phyloP scores from a whole-genome alignment of 92 coral and sea anemone species.

The Zoanthus gigantus region DNA sequence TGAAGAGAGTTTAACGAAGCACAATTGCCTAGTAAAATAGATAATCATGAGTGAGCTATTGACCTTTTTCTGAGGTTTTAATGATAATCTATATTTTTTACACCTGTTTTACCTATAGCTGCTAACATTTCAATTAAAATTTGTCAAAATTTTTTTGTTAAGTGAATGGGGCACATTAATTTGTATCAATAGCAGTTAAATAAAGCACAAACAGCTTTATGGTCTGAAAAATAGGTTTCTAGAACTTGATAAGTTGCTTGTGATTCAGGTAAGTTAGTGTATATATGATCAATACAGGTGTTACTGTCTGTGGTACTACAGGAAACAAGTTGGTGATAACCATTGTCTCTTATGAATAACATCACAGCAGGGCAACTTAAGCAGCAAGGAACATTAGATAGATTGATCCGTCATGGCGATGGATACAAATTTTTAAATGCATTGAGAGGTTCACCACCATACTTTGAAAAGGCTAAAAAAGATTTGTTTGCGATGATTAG shows the following conservation, averaged over 20 bases:
- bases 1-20: constrained; percentile 22
- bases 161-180: constrained; percentile 34
- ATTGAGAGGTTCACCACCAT: no score
- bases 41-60: constrained; percentile 31
- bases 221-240: no score
- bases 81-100: constrained; percentile 10
- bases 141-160: constrained; percentile 9
- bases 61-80: constrained; percentile 21
- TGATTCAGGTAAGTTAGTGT: constrained; percentile 71
- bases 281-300: constrained; percentile 58
- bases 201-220: no score
- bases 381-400: not conserved
- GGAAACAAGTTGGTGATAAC: constrained; percentile 71
- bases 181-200: no score
- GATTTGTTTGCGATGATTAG: no score
- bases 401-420: no score
- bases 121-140: constrained; percentile 15
- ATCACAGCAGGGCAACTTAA: not conserved
- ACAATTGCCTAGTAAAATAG: constrained; percentile 15
- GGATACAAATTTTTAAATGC: no score
- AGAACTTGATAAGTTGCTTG: constrained; percentile 63
- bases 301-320: constrained; percentile 60
- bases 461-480: no score
- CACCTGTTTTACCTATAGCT: constrained; percentile 23
- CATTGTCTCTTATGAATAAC: constrained; percentile 73